Evolutionary conservation across 2,797 vertebrate species (phyloP).

Genomic region (Arctocebus calabarensis): DNA sequence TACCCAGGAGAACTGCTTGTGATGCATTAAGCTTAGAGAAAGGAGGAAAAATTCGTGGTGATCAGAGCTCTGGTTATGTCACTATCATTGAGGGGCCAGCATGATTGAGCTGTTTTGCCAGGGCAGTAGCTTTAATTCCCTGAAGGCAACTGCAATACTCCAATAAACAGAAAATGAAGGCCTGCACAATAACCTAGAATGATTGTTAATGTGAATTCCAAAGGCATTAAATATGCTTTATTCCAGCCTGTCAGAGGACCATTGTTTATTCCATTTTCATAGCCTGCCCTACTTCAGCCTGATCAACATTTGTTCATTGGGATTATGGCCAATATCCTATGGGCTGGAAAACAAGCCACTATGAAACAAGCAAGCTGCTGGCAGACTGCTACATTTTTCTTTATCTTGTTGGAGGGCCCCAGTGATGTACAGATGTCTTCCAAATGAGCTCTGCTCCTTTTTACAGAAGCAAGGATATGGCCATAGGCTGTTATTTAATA

Average conservation of each 20-base stretch:
- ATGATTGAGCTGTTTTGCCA: constrained; percentile 47
- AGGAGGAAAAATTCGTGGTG: constrained; percentile 55
- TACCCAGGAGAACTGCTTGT: constrained; percentile 29
- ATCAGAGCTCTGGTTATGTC: constrained; percentile 32
- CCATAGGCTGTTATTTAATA: constrained; percentile 7
- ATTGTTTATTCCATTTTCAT: constrained; percentile 70
- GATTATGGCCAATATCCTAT: constrained; percentile 58
- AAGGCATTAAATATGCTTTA: constrained; percentile 65
- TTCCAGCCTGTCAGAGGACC: constrained; percentile 71
- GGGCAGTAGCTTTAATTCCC: constrained; percentile 44
- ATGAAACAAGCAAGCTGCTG: constrained; percentile 71
- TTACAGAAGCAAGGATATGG: neutral
- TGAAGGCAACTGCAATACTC: constrained; percentile 32
- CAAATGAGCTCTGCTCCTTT: constrained; percentile 55
- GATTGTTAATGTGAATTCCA: constrained; percentile 68
- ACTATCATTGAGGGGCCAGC: neutral
- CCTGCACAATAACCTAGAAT: constrained; percentile 48
- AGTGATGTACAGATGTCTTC: constrained; percentile 64
- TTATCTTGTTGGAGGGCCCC: constrained; percentile 45
- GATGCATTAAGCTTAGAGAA: constrained; percentile 62
- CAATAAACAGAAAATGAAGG: constrained; percentile 50
- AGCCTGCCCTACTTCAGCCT: constrained; percentile 53
- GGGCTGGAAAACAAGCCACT: constrained; percentile 67
- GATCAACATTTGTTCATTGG: constrained; percentile 69
- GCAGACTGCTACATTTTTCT: constrained; percentile 36